Base-by-base conservation (phyloP, 2,113 vertebrate genomes). In the Rhinoderma darwinii region DNA sequence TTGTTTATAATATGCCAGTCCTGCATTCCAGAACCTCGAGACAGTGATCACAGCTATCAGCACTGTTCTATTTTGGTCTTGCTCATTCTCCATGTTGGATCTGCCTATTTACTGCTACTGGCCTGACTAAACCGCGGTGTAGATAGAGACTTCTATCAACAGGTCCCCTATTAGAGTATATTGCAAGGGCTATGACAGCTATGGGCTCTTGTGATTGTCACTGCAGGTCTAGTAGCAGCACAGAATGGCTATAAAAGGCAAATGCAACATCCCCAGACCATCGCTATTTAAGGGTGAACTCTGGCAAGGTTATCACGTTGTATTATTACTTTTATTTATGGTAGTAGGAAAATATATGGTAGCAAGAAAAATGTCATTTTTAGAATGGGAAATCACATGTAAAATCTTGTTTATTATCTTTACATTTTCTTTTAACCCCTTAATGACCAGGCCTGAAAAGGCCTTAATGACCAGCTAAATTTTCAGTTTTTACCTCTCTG, bases 71-170 rank as follows among this genome's bases (percentile, higher is more conserved):
- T 30, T 47, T 76, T 47, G 22, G 25, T 27, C n/a, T 15, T 15
- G 30, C 5, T 7, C 51, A 32, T 32, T 77, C 44, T n/a, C 51
- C 15, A 47, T 50, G 74, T 50, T 17, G 25, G 39, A 27, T 20
- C 72, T 47, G 43, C 44, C 41, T 2, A 10, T 15, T 30, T 8
- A 32, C 44, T 51, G 73, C 9, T 0, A 35, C 66, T 35, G 63
- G 12, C 25, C 10, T 27, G 20, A 15, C 10, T n/a, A n/a, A n/a
- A 25, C 25, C 8, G 20, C 25, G 5, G 14, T 77, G 25, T 51
- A 77, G 74, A 77, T 77, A 77, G 74, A 50, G 43, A 20, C n/a
- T 15, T 76, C 74, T 20, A 50, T 76, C 41, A 76, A 30, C 74
- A 76, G 43, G 43, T 51, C 18, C 74, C 73, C 43, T 27, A 76